phyloP scores from a whole-genome alignment of 2,797 vertebrate genomes.

The Pampus argenteus region DNA sequence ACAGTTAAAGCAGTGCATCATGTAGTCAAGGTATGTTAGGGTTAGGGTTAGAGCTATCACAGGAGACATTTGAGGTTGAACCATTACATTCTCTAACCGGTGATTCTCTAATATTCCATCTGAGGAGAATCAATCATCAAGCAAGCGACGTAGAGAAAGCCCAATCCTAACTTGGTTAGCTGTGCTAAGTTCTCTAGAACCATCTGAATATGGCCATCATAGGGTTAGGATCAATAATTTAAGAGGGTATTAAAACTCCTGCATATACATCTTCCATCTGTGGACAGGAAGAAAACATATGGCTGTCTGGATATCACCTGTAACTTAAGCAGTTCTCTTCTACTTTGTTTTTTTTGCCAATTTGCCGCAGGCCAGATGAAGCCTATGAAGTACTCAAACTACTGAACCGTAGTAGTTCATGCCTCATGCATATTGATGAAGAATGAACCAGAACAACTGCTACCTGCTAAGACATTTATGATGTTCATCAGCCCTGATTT shows the following conservation, averaged over 20 bases:
- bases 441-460: not conserved
- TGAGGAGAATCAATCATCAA: not conserved
- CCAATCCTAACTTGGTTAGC: not conserved
- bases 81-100: not conserved
- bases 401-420: not conserved
- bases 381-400: not conserved
- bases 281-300: not conserved
- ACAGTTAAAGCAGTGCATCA: constrained; percentile 33
- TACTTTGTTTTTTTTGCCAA: not conserved
- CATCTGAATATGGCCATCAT: not conserved
- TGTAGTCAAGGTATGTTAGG: not conserved
- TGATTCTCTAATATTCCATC: no score
- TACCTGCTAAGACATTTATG: not conserved
- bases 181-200: not conserved
- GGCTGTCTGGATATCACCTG: not conserved
- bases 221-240: not conserved
- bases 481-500: no score
- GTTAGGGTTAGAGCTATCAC: no score
- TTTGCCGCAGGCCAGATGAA: not conserved
- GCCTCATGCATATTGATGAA: not conserved
- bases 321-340: not conserved
- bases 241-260: no score
- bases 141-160: no score
- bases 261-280: not conserved
- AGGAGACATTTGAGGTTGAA: not conserved